A percentile compares a stretch with the other conserved stretches of the same genome.
phyloP scores from a whole-genome alignment of 2,113 vertebrate genomes.

The Sapajus apella region DNA sequence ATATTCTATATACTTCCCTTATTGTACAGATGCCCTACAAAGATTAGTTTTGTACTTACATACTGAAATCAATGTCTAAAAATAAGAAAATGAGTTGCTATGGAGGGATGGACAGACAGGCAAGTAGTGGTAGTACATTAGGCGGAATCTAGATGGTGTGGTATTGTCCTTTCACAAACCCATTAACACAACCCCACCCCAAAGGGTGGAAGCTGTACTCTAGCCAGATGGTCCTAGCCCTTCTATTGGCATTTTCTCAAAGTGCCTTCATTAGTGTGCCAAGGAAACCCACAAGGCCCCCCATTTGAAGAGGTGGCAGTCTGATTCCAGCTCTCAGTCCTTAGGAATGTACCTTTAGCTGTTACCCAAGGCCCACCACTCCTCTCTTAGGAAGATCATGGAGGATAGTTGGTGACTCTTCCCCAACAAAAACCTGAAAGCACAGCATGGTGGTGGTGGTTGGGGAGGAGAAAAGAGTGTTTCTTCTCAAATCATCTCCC shows the following conservation, averaged over 20 bases:
- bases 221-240: not conserved
- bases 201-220: not conserved
- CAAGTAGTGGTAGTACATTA: not conserved
- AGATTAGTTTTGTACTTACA: slow-evolving; percentile 39
- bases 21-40: slow-evolving; percentile 5
- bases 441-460: not conserved
- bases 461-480: not conserved
- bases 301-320: not conserved
- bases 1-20: not conserved
- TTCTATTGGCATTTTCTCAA: not conserved
- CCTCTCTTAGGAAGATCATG: slow-evolving; percentile 28
- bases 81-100: slow-evolving; percentile 47
- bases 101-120: not conserved
- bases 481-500: slow-evolving; percentile 32
- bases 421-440: slow-evolving; percentile 19
- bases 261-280: not conserved
- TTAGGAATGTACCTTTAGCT: slow-evolving; percentile 7
- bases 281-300: not conserved
- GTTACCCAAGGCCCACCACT: not conserved
- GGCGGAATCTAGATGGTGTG: not conserved
- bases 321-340: slow-evolving; percentile 20
- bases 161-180: not conserved
- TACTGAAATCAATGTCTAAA: slow-evolving; percentile 42
- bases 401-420: not conserved
- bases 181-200: not conserved